Base-by-base conservation (phyloP, 2,888 invertebrate genomes). In the Cordilura impudica region DNA sequence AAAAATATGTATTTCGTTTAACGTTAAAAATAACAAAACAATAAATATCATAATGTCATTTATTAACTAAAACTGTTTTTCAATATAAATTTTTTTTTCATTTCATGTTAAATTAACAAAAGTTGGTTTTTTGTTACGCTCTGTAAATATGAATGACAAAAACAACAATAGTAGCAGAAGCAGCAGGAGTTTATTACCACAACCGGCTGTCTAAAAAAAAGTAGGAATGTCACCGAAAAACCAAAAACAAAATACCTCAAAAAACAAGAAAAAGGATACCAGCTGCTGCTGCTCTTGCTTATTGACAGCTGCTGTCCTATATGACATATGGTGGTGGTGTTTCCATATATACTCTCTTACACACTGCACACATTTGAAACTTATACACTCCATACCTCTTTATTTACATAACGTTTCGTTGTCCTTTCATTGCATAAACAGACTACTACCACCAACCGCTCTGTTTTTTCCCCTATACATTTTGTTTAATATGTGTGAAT, bases 301-400 rank as follows among this genome's bases (percentile, higher is more conserved):
- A 75, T 79, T 75, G 79, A 72, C 79, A 79, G 79, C 79, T 79
- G 79, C 79, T 70, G 74, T 78, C 79, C 66, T 70, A 72, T 67
- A 67, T 72, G 79, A 72, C 79, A 79, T 75, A 79, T 72, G 75
- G 70, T 72, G 79, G 63, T 72, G 75, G 63, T 63, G 63, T 63
- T 69, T n/a, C n/a, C n/a, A n/a, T n/a, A n/a, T n/a, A n/a, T n/a
- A 8, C 8, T 31, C 12, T 26, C 4, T 39, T n/a, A 12, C n/a
- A 39, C n/a, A n/a, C n/a, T 39, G 10, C 8, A 39, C n/a, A n/a
- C 2, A 39, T 39, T 39, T 39, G 4, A 39, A 39, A 53, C 39
- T 35, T 12, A 31, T 7, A 47, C 21, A 23, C 19, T 45, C 8
- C 60, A 14, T 61, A 16, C 16, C 14, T 16, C 8, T 51, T 29